A percentile compares a stretch with the other conserved stretches of the same genome.
phyloP scores from a whole-genome alignment of 2,797 vertebrate genomes.

The Gambelia wislizenii region DNA sequence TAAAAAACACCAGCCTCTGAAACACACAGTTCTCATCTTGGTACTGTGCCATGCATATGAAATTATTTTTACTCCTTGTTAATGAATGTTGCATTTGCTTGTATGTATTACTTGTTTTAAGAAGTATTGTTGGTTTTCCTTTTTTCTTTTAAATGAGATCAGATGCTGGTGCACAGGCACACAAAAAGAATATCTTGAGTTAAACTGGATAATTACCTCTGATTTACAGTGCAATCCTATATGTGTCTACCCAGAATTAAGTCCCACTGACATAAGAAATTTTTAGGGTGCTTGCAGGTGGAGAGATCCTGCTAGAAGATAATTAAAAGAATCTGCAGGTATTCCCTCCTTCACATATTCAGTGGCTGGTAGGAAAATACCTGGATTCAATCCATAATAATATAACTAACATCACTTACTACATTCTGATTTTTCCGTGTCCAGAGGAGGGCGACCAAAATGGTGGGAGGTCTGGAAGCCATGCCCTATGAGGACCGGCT shows the following conservation, averaged over 20 bases:
- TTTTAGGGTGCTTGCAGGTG: too few relatives aligned
- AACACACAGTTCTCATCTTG: neutral
- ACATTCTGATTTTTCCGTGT: neutral
- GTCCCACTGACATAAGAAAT: too few relatives aligned
- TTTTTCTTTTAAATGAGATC: too few relatives aligned
- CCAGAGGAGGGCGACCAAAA: too few relatives aligned
- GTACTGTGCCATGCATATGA: neutral
- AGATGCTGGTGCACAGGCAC: too few relatives aligned
- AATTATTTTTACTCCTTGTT: neutral
- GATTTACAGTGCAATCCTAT: neutral
- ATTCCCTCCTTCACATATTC: too few relatives aligned
- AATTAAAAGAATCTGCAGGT: too few relatives aligned
- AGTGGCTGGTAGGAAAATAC: neutral
- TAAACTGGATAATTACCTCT: neutral
- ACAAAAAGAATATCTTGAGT: too few relatives aligned
- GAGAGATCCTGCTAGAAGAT: too few relatives aligned
- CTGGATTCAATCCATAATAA: neutral
- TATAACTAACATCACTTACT: neutral
- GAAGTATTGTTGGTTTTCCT: neutral
- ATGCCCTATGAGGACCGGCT: too few relatives aligned
- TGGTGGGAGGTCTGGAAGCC: too few relatives aligned
- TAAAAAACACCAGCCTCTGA: neutral
- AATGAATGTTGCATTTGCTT: neutral
- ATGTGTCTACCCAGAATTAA: slow-evolving; percentile 17
- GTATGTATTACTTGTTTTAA: neutral